A percentile compares a stretch with the other conserved stretches of the same genome.
phyloP scores from a whole-genome alignment of 2,113 vertebrate genomes.

The Seriola quinqueradiata region DNA sequence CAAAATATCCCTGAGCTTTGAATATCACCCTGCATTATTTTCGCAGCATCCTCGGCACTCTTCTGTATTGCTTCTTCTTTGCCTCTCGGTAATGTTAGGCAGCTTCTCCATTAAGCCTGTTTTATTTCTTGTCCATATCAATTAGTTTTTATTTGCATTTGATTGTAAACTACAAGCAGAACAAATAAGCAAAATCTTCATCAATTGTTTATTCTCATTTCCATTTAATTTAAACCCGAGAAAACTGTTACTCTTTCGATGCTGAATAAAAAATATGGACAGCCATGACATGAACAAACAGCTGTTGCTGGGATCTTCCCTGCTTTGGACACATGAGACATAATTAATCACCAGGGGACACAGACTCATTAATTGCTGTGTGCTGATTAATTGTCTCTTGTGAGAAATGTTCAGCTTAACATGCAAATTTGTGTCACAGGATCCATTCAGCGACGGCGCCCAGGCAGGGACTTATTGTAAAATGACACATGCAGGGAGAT shows the following conservation, averaged over 20 bases:
- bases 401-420: slow-evolving; percentile 73
- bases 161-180: slow-evolving; percentile 13
- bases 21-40: slow-evolving; percentile 48
- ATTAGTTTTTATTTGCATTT: slow-evolving; percentile 7
- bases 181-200: slow-evolving; percentile 25
- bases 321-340: slow-evolving; percentile 70
- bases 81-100: slow-evolving; percentile 22
- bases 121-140: slow-evolving; percentile 17
- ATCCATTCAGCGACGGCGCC: slow-evolving; percentile 58
- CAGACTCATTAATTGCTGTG: slow-evolving; percentile 77
- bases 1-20: slow-evolving; percentile 68
- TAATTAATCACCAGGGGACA: slow-evolving; percentile 80
- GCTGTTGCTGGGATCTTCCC: slow-evolving; percentile 67
- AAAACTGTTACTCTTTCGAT: slow-evolving; percentile 20
- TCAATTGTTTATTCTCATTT: slow-evolving; percentile 5
- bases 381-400: slow-evolving; percentile 78
- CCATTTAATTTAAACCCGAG: slow-evolving; percentile 2
- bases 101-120: slow-evolving; percentile 21
- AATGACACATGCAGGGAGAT: slow-evolving; percentile 70
- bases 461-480: slow-evolving; percentile 66
- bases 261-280: slow-evolving; percentile 32
- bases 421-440: slow-evolving; percentile 81
- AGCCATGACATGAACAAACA: slow-evolving; percentile 73
- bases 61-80: slow-evolving; percentile 34
- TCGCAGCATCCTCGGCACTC: slow-evolving; percentile 16